Base-by-base conservation (phyloP, 2,113 vertebrate species). In the Pholis gunnellus region DNA sequence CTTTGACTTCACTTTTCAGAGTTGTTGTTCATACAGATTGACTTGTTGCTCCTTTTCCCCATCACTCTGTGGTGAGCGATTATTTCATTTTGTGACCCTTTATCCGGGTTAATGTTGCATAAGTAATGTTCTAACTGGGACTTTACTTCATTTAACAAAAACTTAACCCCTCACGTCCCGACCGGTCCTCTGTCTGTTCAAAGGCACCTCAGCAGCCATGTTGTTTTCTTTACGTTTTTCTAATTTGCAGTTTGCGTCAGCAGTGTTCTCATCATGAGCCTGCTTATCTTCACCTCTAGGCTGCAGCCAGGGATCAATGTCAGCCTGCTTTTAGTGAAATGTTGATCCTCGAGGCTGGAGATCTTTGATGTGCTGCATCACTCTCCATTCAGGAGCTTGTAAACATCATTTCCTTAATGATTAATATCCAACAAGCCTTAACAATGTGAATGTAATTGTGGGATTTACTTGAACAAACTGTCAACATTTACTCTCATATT, bases 341-440 rank as follows among this genome's bases (percentile, higher is more conserved):
- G 86, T 82, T 82, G 78, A 40, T 85, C 78, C 87, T 76, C 9
- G 1, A 48, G 84, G 84, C 84, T 60, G 60, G 7, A 75, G 44
- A 50, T 13, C 72, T 84, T 84, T 80, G 66, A 85, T 85, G 65
- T 74, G 50, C 9, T 11, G 10, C 25, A 22, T 66, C 44, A 15
- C 9, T 60, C 29, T 74, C 0, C 6, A 11, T 73, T 59, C 31
- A 50, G 40, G 15, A 75, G 42, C 25, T 71, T 36, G 38, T 61
- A 61, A 86, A 86, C 72, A 59, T 48, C 0, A 5, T 69, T 61
- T 78, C 71, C 38, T 7, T 72, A 57, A 81, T 71, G 64, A 87
- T 69, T 75, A 8, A 79, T 65, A 60, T 81, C 4, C 15, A 46
- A 50, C 71, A 50, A 27, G 77, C 0, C 29, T 3, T 6, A 18